Conservation (phyloP, 2,888 invertebrate species). For the Didymodactylos carnosus region DNA sequence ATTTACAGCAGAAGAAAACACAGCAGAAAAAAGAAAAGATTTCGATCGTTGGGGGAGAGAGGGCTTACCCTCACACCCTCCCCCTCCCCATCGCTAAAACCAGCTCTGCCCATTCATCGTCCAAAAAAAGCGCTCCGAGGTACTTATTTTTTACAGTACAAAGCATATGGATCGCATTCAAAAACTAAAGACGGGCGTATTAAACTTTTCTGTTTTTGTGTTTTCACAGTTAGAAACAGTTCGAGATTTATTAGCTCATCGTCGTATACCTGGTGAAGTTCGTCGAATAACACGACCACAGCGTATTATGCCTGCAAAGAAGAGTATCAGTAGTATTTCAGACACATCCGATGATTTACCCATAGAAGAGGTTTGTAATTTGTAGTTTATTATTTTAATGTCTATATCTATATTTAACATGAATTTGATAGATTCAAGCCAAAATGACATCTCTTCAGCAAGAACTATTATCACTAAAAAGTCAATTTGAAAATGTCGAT, state of each 20-base stretch:
- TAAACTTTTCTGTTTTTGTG: no score
- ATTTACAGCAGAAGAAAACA: no score
- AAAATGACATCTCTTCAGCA: not conserved
- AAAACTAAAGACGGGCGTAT: no score
- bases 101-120: no score
- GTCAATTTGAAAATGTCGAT: not conserved
- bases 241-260: not conserved
- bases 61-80: no score
- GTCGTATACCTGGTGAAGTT: not conserved
- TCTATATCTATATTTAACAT: not conserved
- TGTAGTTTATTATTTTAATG: not conserved
- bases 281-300: not conserved
- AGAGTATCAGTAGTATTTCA: not conserved
- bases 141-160: no score
- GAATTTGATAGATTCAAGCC: not conserved
- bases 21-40: no score
- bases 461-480: not conserved
- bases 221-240: not conserved
- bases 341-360: not conserved
- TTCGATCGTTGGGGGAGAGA: no score
- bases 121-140: no score
- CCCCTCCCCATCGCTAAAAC: no score
- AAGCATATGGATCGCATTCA: no score
- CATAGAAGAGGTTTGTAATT: not conserved
- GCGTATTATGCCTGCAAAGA: not conserved